Base-by-base conservation (phyloP, 2,797 vertebrate species). In the Lophotriccus pileatus region DNA sequence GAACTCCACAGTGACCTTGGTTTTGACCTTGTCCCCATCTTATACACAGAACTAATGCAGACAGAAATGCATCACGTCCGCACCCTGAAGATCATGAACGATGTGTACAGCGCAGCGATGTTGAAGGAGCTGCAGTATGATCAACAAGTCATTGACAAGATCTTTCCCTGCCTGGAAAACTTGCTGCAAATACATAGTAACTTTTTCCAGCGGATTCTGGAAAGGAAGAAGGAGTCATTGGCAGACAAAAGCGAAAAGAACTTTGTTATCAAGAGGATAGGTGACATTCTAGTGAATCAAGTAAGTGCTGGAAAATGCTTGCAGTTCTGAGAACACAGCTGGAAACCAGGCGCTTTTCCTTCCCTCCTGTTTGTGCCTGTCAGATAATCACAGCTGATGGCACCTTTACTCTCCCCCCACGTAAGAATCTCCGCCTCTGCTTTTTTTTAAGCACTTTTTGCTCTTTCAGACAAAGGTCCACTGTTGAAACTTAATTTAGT, bases 51-150 rank as follows among this genome's bases (percentile, higher is more conserved):
- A 96, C 94, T 99, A 55, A 99, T 99, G 98, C 99, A 99, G 97
- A 99, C 99, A 0, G 99, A 99, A 98, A 98, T 99, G 98, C 99
- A 99, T 96, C 99, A 99, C 39, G 95, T 99, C 73, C 98, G 99
- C 59, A 99, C 99, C 0, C 92, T 99, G 95, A 99, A 99, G 96
- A 99, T 99, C 96, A 99, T 99, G 99, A 98, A 98, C 0, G 99
- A 99, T 3, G 99, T 99, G 8, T 99, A 99, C 97, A 98, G 98
- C 41, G 98, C 99, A 74, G 99, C 99, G 14, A 98, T 99, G 97
- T 78, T 98, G 89, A 98, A 98, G 27, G 99, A 99, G 13, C 94
- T 99, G 83, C 98, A 99, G 83, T 98, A 99, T 9, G 99, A 99
- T 67, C 96, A 95, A 56, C 98, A 98, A 90, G 98, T 96, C 0